Evolutionary conservation across 2,113 vertebrate species (phyloP).

Genomic region (Albula glossodonta): DNA sequence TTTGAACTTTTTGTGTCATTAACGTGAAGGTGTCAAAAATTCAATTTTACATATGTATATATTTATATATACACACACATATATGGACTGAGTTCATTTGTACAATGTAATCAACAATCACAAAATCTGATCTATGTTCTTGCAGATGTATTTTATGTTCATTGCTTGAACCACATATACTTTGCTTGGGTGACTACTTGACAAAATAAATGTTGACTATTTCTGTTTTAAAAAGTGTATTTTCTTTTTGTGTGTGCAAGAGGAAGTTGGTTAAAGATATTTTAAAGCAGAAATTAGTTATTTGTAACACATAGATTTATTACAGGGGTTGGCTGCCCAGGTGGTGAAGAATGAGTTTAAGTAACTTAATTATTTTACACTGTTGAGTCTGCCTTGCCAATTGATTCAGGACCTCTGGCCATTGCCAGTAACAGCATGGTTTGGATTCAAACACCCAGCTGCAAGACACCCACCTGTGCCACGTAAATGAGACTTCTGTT

Average conservation of each 20-base stretch:
- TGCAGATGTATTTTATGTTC: conserved; percentile 11
- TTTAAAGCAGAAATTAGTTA: neutral
- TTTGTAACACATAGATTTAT: too few species aligned
- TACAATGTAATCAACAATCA: neutral
- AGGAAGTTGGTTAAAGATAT: neutral
- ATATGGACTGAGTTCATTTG: neutral
- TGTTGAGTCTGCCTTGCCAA: too few species aligned
- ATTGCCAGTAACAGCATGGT: too few species aligned
- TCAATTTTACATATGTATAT: neutral
- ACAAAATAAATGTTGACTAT: conserved; percentile 18
- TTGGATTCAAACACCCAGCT: too few species aligned
- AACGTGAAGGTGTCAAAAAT: conserved; percentile 1
- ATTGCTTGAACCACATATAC: conserved; percentile 3
- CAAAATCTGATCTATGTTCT: neutral
- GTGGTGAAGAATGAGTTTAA: too few species aligned
- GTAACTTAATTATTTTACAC: too few species aligned
- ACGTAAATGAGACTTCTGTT: too few species aligned
- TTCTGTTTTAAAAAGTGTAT: conserved; percentile 15
- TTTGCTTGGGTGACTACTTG: neutral
- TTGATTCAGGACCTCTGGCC: too few species aligned
- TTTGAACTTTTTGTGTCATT: neutral
- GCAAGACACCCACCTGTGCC: too few species aligned
- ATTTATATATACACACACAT: neutral
- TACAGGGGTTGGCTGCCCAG: too few species aligned
- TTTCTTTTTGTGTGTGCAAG: neutral